Conservation (phyloP, 2,113 vertebrate genomes). For the Phocoena phocoena region DNA sequence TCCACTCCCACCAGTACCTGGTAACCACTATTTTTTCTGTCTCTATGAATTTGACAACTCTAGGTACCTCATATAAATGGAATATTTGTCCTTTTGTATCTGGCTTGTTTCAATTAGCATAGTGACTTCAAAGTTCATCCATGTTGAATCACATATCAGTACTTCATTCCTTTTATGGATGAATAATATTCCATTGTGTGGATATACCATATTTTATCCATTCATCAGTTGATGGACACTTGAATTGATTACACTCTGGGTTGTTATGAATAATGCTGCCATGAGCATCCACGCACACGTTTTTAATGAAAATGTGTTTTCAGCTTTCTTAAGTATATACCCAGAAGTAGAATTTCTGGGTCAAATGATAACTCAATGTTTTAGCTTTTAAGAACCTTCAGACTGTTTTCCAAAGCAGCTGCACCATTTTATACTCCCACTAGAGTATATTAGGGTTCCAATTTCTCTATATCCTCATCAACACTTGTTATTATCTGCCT, state of each 20-base stretch:
- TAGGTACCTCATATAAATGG: neutral
- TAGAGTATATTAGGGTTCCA: neutral
- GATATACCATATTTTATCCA: neutral
- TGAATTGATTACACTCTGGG: neutral
- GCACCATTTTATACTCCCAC: neutral
- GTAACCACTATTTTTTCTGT: constrained; percentile 8
- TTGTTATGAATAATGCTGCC: neutral
- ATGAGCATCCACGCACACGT: neutral
- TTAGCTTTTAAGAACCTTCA: neutral
- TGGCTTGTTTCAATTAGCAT: constrained; percentile 26
- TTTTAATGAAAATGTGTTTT: neutral
- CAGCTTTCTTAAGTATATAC: neutral
- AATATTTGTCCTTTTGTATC: constrained; percentile 1
- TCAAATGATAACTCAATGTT: neutral
- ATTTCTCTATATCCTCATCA: neutral
- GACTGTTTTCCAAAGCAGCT: neutral
- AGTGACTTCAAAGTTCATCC: neutral
- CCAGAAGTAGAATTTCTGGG: neutral
- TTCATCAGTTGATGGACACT: neutral
- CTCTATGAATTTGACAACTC: neutral
- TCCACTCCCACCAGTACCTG: neutral
- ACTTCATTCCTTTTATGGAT: neutral
- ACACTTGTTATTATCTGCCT: neutral
- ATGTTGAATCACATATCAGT: neutral
- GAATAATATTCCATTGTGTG: constrained; percentile 10